These are phyloP conservation scores for Drosophila lacertosa DNA, from an alignment of 1,140 invertebrate genomes.

Conservation along the genomic window DNA sequence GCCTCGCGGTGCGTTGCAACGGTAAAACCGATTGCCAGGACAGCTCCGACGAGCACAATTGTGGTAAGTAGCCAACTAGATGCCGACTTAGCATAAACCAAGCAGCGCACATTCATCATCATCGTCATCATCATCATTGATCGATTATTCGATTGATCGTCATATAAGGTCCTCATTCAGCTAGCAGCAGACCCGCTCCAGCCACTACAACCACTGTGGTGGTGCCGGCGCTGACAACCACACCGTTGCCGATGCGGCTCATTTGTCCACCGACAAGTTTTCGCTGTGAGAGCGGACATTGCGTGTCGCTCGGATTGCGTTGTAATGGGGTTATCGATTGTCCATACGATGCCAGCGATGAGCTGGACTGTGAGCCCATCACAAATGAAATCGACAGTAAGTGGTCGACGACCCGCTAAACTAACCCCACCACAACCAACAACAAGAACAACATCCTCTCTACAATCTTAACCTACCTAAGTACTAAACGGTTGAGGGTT, in stretches of 20 bases:
- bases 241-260: conserved; percentile 43
- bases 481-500: conserved; percentile 17
- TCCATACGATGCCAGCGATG: conserved; percentile 88
- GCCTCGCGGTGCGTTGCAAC: conserved; percentile 86
- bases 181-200: conserved; percentile 11
- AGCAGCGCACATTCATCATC: conserved; percentile 10
- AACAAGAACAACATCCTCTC: neutral
- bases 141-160: conserved; percentile 8
- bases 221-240: conserved; percentile 4
- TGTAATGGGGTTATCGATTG: conserved; percentile 88
- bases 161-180: conserved; percentile 54
- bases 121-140: conserved; percentile 15
- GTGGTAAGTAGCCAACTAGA: conserved; percentile 85
- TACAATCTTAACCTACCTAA: conserved; percentile 6
- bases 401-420: conserved; percentile 43
- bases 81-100: neutral
- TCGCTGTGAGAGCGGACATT: conserved; percentile 88
- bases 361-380: conserved; percentile 86
- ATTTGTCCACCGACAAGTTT: conserved; percentile 84
- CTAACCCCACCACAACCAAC: conserved; percentile 18
- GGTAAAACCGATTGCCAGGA: conserved; percentile 88
- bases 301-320: conserved; percentile 85
- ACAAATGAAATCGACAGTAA: conserved; percentile 81
- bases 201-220: conserved; percentile 8
- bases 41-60: conserved; percentile 89